These are phyloP conservation scores for Drosophila picticornis DNA, from an alignment of 2,888 invertebrate species.

Conservation along the genomic window DNA sequence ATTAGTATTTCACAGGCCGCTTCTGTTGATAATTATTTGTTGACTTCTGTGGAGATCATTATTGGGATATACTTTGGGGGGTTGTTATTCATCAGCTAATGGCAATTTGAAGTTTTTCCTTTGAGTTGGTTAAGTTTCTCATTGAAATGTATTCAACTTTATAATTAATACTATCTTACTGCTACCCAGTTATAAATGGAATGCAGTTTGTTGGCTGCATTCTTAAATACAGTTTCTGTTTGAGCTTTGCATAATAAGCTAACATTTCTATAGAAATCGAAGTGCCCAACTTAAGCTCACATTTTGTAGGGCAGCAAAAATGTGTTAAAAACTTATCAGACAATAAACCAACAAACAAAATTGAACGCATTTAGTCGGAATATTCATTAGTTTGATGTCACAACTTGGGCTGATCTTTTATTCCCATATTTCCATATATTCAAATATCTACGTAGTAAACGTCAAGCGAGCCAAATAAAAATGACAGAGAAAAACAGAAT, in stretches of 20 bases:
- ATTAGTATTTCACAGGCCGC: background rate
- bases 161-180: background rate
- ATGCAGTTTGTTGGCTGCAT: background rate
- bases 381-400: slow-evolving; percentile 56
- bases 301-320: slow-evolving; percentile 47
- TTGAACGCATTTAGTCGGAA: slow-evolving; percentile 66
- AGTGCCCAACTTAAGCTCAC: slow-evolving; percentile 9
- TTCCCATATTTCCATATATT: slow-evolving; percentile 68
- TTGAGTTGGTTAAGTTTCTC: background rate
- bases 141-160: slow-evolving; percentile 16
- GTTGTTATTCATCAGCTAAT: background rate
- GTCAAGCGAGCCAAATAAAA: slow-evolving; percentile 32
- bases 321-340: slow-evolving; percentile 60
- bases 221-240: background rate
- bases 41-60: background rate
- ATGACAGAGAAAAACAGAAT: slow-evolving; percentile 13
- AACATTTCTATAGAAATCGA: slow-evolving; percentile 2
- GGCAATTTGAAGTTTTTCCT: background rate
- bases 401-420: slow-evolving; percentile 37
- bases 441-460: slow-evolving; percentile 52
- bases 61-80: background rate
- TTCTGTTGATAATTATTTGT: background rate
- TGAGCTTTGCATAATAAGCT: background rate
- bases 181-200: background rate
- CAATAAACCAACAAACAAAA: slow-evolving; percentile 56